phyloP scores from a whole-genome alignment of 1,140 invertebrate species.

The Gryllus bimaculatus region DNA sequence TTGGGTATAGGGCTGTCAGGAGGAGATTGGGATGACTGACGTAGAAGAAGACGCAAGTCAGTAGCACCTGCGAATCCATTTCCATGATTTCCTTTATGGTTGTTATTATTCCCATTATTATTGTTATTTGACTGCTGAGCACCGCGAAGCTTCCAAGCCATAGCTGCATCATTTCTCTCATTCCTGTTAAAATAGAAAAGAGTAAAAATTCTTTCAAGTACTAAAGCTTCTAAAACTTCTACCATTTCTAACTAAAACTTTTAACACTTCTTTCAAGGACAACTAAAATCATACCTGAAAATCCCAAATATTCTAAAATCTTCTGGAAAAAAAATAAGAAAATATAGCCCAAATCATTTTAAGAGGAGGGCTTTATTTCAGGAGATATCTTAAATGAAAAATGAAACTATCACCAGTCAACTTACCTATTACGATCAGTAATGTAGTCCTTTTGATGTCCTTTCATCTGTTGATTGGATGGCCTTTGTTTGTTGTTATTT shows the following conservation, averaged over 20 bases:
- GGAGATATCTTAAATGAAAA: too few species aligned
- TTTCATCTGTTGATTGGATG: neutral
- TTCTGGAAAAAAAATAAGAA: too few species aligned
- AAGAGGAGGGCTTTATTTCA: too few species aligned
- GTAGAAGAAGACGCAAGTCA: conserved; percentile 26
- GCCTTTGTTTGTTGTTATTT: conserved; percentile 9
- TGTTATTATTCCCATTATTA: conserved; percentile 9
- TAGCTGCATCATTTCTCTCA: neutral
- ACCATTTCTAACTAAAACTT: too few species aligned
- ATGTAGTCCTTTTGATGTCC: neutral
- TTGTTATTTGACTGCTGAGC: conserved; percentile 4
- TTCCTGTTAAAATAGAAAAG: neutral
- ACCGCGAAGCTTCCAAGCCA: neutral
- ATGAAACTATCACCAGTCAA: too few species aligned
- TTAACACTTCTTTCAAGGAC: too few species aligned
- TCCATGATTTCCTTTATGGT: conserved; percentile 11
- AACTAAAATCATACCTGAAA: too few species aligned
- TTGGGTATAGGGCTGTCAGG: neutral
- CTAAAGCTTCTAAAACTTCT: too few species aligned
- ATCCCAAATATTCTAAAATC: too few species aligned
- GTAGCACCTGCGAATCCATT: conserved; percentile 23
- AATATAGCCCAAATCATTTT: too few species aligned
- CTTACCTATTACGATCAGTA: too few species aligned
- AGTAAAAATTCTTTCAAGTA: neutral
- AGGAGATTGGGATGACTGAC: conserved; percentile 18